These are phyloP conservation scores for Euproctis similis DNA, from an alignment of 2,888 invertebrate species.

Conservation along the genomic window DNA sequence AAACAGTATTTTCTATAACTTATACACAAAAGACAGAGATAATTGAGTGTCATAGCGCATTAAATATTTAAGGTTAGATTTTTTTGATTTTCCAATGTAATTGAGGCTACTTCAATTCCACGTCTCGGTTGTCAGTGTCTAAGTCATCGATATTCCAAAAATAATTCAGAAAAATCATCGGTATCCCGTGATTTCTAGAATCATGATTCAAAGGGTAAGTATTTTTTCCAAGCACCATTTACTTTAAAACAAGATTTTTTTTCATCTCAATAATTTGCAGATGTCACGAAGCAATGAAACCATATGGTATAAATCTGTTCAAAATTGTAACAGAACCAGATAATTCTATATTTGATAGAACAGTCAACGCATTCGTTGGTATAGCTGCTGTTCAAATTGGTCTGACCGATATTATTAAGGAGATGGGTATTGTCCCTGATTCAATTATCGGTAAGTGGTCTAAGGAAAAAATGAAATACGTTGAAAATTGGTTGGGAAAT, in stretches of 20 bases:
- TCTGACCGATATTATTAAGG: conserved; percentile 77
- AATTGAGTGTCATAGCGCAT: too few relatives aligned
- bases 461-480: too few relatives aligned
- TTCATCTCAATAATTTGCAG: conserved; percentile 24
- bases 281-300: conserved; percentile 73
- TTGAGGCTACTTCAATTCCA: too few relatives aligned
- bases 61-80: too few relatives aligned
- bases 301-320: conserved; percentile 78
- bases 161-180: too few relatives aligned
- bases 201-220: neutral
- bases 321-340: conserved; percentile 78
- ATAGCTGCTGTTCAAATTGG: conserved; percentile 82
- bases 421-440: conserved; percentile 80
- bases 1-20: too few relatives aligned
- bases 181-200: too few relatives aligned
- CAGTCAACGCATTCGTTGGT: conserved; percentile 82
- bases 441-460: conserved; percentile 82
- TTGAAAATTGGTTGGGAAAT: too few relatives aligned
- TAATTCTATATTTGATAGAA: conserved; percentile 77
- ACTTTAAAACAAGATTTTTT: neutral
- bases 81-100: too few relatives aligned
- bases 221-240: neutral
- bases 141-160: too few relatives aligned
- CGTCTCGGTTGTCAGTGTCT: too few relatives aligned
- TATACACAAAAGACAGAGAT: too few relatives aligned